Percentiles rank a stretch among this genome's conserved stretches.
Evolutionary conservation across 2,797 vertebrate species (phyloP).

Genomic region (Cirrhinus molitorella): DNA sequence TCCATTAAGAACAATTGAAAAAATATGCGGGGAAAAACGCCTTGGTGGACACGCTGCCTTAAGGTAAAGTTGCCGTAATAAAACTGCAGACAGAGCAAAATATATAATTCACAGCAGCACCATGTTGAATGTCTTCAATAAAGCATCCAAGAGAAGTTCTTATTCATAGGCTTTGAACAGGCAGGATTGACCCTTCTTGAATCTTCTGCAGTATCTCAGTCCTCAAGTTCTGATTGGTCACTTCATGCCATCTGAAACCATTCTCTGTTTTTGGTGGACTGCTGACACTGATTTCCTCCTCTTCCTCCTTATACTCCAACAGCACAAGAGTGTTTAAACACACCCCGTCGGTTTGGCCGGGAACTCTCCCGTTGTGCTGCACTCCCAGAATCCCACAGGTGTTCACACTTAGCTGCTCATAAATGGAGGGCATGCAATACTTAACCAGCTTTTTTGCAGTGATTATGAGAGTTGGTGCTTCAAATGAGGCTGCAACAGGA

Average conservation of each 20-base stretch:
- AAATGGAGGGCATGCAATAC: conserved; percentile 73
- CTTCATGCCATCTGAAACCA: conserved; percentile 79
- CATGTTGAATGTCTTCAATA: not conserved
- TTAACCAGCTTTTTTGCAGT: conserved; percentile 76
- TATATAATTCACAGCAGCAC: not conserved
- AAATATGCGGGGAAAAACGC: no score
- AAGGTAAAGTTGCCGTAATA: not conserved
- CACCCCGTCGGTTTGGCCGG: conserved; percentile 77
- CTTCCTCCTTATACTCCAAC: conserved; percentile 57
- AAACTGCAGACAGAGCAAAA: not conserved
- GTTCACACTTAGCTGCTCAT: conserved; percentile 68
- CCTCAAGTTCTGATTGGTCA: conserved; percentile 74
- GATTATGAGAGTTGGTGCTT: conserved; percentile 72
- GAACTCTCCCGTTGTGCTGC: conserved; percentile 81
- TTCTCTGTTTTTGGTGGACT: conserved; percentile 73
- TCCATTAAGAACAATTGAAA: no score
- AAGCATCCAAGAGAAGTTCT: not conserved
- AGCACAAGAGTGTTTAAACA: conserved; percentile 85
- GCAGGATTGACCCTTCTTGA: conserved; percentile 71
- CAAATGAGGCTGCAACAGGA: conserved; percentile 76
- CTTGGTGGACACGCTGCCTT: no score
- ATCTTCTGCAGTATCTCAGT: conserved; percentile 74
- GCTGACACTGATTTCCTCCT: conserved; percentile 12
- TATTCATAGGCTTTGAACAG: conserved; percentile 75
- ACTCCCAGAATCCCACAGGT: conserved; percentile 84